Evolutionary conservation across 2,113 vertebrate species (phyloP), one percentile per base, ranked within the genome.

Genomic region (Coracopsis vasa): DNA sequence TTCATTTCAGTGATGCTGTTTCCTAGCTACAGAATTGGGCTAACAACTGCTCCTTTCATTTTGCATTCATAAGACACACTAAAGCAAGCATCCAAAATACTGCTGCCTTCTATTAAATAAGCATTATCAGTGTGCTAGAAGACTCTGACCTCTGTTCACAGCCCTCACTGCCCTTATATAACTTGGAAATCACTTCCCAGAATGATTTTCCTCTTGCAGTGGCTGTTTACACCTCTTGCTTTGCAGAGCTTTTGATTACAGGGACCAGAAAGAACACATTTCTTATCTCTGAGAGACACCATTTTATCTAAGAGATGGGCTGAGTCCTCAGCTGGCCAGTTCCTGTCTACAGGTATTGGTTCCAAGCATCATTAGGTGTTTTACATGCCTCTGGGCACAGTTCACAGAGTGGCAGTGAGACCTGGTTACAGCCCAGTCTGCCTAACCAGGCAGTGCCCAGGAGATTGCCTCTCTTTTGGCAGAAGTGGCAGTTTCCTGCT

Each of bases 81-180:
- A 93, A 91, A 94, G 73, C 74, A 90, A 95, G 90, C 56, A 90
- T 61, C 51, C 44, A 87, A 50, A 92, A 69, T 65, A 66, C 54
- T 78, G 18, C 60, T 96, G 82, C 86, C 44, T 88, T 81, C 71
- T 80, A 79, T 88, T 92, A 84, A 94, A 62, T 83, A 69, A 78
- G 72, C 69, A 44, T 95, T 94, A 93, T 51, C 80, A 71, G 61
- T 35, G 45, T 67, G 47, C 82, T 60, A 47, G 75, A 69, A 90
- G 85, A 80, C 92, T 95, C 88, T 83, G 79, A 88, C 94, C 93
- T 90, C 39, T 88, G 79, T 75, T 84, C 6, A 2, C 61, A 94
- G 9, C 70, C 51, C 41, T 90, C 4, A 0, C 61, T 96, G 50
- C 75, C 45, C 45, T 94, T 90, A 51, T 10, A 16, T 88, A 93